Evolutionary conservation across 2,888 invertebrate genomes (phyloP).

Genomic region (Dioctria linearis): DNA sequence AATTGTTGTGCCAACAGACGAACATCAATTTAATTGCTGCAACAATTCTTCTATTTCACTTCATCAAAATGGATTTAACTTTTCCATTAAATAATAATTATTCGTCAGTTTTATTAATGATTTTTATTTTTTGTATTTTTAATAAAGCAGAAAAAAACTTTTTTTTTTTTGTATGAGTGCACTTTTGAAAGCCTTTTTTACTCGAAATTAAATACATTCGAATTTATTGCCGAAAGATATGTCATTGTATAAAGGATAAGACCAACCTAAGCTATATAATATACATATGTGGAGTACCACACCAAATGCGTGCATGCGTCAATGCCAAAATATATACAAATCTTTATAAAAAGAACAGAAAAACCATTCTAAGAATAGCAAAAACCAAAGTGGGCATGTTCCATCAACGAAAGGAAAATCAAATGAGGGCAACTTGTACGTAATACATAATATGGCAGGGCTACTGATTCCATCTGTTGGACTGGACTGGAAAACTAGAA

Average conservation of each 20-base stretch:
- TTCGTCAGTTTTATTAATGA: not conserved
- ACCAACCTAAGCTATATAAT: too few relatives aligned
- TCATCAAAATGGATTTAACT: not conserved
- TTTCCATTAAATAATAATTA: not conserved
- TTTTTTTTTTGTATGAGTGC: too few relatives aligned
- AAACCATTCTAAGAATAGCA: not conserved
- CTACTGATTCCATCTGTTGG: not conserved
- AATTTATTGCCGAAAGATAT: not conserved
- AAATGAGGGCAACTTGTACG: not conserved
- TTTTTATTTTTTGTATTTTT: too few relatives aligned
- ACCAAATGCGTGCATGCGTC: too few relatives aligned
- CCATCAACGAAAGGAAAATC: not conserved
- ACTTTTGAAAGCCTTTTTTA: not conserved
- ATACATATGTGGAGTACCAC: too few relatives aligned
- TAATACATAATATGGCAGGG: not conserved
- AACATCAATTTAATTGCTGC: not conserved
- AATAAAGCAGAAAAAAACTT: not conserved
- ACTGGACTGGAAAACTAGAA: too few relatives aligned
- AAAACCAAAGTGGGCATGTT: not conserved
- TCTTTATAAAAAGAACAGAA: not conserved
- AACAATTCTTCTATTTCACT: not conserved
- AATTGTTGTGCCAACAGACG: not conserved
- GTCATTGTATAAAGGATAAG: too few relatives aligned
- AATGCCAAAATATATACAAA: too few relatives aligned
- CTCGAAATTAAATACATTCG: not conserved